These are phyloP conservation scores for Pyrrhia umbra DNA, from an alignment of 2,888 invertebrate species.

Conservation along the genomic window DNA sequence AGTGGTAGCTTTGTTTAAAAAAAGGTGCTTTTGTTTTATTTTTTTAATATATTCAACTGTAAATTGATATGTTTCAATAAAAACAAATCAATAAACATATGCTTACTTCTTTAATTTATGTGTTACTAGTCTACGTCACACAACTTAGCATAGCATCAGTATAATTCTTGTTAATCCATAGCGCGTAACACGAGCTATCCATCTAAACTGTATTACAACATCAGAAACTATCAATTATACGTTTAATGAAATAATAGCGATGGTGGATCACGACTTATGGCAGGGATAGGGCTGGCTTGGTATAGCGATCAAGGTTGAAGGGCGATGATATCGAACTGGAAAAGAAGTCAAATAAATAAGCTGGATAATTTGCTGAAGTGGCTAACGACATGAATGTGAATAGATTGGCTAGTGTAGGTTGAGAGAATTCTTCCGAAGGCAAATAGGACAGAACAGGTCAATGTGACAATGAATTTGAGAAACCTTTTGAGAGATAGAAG, in stretches of 20 bases:
- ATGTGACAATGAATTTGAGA: too few relatives aligned
- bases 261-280: slow-evolving; percentile 76
- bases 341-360: neutral
- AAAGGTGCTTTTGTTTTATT: too few relatives aligned
- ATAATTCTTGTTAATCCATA: slow-evolving; percentile 54
- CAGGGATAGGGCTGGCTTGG: slow-evolving; percentile 38
- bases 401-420: too few relatives aligned
- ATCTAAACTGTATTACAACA: slow-evolving; percentile 83
- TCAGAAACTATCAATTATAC: slow-evolving; percentile 85
- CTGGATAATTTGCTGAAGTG: neutral
- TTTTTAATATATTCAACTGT: neutral
- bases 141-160: slow-evolving; percentile 12
- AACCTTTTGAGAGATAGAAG: too few relatives aligned
- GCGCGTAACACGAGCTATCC: slow-evolving; percentile 84
- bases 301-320: slow-evolving; percentile 19
- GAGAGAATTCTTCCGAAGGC: too few relatives aligned
- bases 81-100: too few relatives aligned
- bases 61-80: too few relatives aligned
- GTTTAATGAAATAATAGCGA: slow-evolving; percentile 84
- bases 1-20: too few relatives aligned
- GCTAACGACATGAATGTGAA: too few relatives aligned
- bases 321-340: neutral
- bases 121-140: slow-evolving; percentile 9
- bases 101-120: too few relatives aligned
- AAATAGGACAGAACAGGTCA: too few relatives aligned